phyloP scores from a whole-genome alignment of 2,113 vertebrate species.

The Mustela lutreola region DNA sequence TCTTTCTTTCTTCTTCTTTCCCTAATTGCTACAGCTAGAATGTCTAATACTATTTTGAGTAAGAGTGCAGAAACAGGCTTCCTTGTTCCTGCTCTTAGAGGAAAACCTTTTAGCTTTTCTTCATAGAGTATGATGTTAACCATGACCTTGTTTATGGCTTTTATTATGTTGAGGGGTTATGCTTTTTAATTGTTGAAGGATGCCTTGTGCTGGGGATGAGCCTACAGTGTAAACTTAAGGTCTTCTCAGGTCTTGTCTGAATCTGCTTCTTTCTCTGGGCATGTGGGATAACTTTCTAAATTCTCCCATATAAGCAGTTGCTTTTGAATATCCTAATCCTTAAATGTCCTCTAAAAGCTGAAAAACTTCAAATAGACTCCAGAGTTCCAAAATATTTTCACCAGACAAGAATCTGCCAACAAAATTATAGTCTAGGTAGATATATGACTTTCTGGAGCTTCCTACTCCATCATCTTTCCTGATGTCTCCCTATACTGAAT shows the following conservation, averaged over 20 bases:
- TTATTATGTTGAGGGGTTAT: not conserved
- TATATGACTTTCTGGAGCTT: not conserved
- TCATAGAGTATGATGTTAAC: not conserved
- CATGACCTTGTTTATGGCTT: not conserved
- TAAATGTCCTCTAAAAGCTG: not conserved
- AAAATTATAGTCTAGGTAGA: not conserved
- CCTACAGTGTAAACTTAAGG: not conserved
- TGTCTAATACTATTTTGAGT: too few relatives aligned
- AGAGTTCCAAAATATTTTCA: not conserved
- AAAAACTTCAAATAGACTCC: not conserved
- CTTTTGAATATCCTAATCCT: not conserved
- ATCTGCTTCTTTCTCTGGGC: not conserved
- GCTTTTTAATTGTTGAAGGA: not conserved
- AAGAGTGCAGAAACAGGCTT: not conserved
- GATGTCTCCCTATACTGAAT: not conserved
- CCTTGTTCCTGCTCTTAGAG: not conserved
- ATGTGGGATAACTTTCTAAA: not conserved
- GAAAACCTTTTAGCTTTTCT: not conserved
- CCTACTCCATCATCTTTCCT: not conserved
- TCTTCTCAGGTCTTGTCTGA: not conserved
- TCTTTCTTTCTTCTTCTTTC: not conserved
- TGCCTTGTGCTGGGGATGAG: not conserved
- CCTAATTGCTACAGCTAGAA: too few relatives aligned
- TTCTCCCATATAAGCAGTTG: not conserved
- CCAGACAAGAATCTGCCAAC: not conserved